Evolutionary conservation across 23 tunicate genomes (phyloP), one percentile per base, ranked within the genome.

Genomic region (Styela plicata): DNA sequence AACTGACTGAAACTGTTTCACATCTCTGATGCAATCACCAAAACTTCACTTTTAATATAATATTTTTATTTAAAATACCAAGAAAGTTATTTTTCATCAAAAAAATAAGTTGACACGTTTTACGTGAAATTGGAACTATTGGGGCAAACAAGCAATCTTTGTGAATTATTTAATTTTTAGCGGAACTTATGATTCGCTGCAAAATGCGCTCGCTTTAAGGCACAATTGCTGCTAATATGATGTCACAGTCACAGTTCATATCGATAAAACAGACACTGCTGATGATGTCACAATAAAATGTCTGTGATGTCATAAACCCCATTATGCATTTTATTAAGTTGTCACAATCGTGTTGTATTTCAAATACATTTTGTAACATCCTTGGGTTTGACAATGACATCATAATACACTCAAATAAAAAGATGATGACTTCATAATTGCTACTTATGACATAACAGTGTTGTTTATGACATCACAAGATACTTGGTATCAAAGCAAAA

Each of bases 401-500:
- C 57, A 44, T 44, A 13, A 44, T 44, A 44, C 57, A 44, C 13
- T 44, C 13, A 44, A 44, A 44, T 5, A 44, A 44, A 44, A 44
- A 44, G 57, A 13, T 44, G 57, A 44, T 44, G 57, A 44, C 57
- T 5, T 44, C 57, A 44, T 44, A 66, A 66, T 27, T 24, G 70
- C 70, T 24, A 66, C 70, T 3, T 18, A 27, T 66, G 10, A 66
- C 70, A 27, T 66, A 24, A 66, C 70, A 66, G 70, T 66, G 70
- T 27, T 27, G 70, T 66, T 27, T 27, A 66, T 66, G 70, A 66
- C 30, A 66, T 66, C 70, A 66, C 70, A 66, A 66, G 70, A 66
- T 66, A 66, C 70, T 66, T 24, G 30, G 70, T 66, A 66, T 66
- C 70, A 66, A 66, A 66, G 70, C 70, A 66, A 44, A 44, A 44